These are phyloP conservation scores for Idaea straminata DNA, from an alignment of 2,888 invertebrate genomes.

Conservation along the genomic window DNA sequence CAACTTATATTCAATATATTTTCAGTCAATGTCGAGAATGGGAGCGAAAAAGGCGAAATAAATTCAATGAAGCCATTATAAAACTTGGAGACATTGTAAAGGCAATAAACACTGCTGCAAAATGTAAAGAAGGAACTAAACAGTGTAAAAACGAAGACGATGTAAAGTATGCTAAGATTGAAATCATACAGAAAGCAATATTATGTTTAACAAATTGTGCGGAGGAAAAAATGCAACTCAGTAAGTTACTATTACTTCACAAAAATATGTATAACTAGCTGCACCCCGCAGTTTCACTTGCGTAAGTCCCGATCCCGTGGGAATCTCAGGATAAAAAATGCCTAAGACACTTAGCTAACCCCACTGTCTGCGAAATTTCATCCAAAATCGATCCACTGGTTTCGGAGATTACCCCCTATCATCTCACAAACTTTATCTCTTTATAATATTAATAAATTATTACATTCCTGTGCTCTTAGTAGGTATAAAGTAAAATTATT, in stretches of 20 bases:
- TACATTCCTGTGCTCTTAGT: too few relatives aligned
- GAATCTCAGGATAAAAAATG: too few relatives aligned
- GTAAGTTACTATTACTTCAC: conserved; percentile 45
- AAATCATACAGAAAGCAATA: conserved; percentile 69
- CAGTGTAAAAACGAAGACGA: conserved; percentile 48
- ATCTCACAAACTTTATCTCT: too few relatives aligned
- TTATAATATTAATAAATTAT: too few relatives aligned
- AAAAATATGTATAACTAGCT: too few relatives aligned
- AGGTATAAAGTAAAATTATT: too few relatives aligned
- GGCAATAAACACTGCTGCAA: conserved; percentile 36
- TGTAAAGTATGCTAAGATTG: conserved; percentile 67
- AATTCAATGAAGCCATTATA: conserved; percentile 79
- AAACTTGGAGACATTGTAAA: conserved; percentile 65
- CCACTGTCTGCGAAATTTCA: too few relatives aligned
- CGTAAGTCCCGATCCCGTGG: too few relatives aligned
- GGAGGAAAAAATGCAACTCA: conserved; percentile 63
- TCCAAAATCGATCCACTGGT: too few relatives aligned
- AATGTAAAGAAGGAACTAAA: conserved; percentile 36
- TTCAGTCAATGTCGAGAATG: conserved; percentile 83
- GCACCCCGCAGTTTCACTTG: too few relatives aligned
- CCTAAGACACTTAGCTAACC: too few relatives aligned
- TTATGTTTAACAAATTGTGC: conserved; percentile 54
- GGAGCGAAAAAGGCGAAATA: conserved; percentile 84
- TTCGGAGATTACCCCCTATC: too few relatives aligned
- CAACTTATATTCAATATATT: conserved; percentile 13